These are phyloP conservation scores for Amaurobius ferox DNA, from an alignment of 2,888 invertebrate species.

Conservation along the genomic window DNA sequence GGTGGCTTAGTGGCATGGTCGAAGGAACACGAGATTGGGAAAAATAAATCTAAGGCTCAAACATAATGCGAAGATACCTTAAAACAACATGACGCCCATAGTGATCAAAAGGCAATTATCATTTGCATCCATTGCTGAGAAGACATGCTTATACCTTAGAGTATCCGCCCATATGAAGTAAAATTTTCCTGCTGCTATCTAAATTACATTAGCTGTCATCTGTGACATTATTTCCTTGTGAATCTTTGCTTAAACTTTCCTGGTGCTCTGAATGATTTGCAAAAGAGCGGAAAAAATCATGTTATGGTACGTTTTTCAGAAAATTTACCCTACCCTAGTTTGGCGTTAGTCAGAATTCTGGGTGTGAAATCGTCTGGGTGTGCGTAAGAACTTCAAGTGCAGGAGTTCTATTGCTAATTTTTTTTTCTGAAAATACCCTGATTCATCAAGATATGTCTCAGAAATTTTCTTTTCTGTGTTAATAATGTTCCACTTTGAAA, in stretches of 20 bases:
- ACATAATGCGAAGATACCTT: slow-evolving; percentile 60
- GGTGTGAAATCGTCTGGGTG: background rate
- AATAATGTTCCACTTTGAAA: no score
- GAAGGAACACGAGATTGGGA: slow-evolving; percentile 42
- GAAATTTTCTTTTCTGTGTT: no score
- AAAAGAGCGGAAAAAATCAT: slow-evolving; percentile 48
- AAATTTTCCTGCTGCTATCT: slow-evolving; percentile 64
- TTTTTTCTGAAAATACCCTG: no score
- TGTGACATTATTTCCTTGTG: slow-evolving; percentile 36
- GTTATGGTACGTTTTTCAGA: slow-evolving; percentile 1
- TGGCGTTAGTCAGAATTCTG: background rate
- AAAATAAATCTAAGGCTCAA: slow-evolving; percentile 37
- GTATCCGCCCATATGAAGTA: slow-evolving; percentile 63
- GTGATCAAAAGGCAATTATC: slow-evolving; percentile 69
- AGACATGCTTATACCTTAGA: slow-evolving; percentile 60
- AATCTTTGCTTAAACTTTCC: slow-evolving; percentile 45
- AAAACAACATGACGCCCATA: slow-evolving; percentile 70
- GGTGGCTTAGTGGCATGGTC: slow-evolving; percentile 41
- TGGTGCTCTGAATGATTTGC: slow-evolving; percentile 28
- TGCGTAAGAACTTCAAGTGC: no score
- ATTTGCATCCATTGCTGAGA: slow-evolving; percentile 59
- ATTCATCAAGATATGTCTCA: no score
- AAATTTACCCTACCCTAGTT: background rate
- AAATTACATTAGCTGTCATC: slow-evolving; percentile 67
- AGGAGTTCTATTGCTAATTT: no score